Evolutionary conservation across 64 coral and sea anemone species (phyloP).

Genomic region (Stichodactyla mertensii): DNA sequence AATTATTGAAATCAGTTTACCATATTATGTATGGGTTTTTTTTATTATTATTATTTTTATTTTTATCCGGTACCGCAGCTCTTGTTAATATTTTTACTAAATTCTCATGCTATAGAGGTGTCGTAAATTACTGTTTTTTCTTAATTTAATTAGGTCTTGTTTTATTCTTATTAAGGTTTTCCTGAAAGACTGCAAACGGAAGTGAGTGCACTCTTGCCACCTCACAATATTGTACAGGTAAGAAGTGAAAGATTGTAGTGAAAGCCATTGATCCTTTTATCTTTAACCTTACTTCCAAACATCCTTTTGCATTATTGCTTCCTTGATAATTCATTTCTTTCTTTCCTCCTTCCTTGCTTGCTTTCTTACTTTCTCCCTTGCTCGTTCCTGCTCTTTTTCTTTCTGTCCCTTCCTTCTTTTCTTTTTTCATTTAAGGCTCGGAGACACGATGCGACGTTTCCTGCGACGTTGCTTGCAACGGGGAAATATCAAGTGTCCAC

Average conservation of each 20-base stretch:
- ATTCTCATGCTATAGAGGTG: not conserved
- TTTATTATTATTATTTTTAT: too few relatives aligned
- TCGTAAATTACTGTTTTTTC: not conserved
- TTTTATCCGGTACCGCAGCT: too few relatives aligned
- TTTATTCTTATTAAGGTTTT: constrained; percentile 36
- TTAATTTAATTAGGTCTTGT: not conserved
- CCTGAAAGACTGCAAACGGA: constrained; percentile 70
- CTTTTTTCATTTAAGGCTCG: not conserved
- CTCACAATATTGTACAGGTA: constrained; percentile 50
- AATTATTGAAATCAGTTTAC: too few relatives aligned
- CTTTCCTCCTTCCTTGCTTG: not conserved
- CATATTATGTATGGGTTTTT: too few relatives aligned
- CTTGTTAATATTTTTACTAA: too few relatives aligned
- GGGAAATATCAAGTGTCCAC: too few relatives aligned
- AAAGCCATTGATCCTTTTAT: too few relatives aligned
- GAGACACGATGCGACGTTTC: too few relatives aligned
- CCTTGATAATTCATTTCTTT: not conserved
- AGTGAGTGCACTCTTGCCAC: constrained; percentile 53
- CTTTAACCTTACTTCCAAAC: too few relatives aligned
- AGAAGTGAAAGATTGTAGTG: not conserved
- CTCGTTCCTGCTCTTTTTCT: not conserved
- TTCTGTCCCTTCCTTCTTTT: not conserved
- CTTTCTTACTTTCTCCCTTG: not conserved
- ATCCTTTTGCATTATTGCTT: not conserved
- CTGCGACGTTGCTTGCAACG: too few relatives aligned